phyloP scores from a whole-genome alignment of 2,797 vertebrate genomes.

The Prunella strophiata region DNA sequence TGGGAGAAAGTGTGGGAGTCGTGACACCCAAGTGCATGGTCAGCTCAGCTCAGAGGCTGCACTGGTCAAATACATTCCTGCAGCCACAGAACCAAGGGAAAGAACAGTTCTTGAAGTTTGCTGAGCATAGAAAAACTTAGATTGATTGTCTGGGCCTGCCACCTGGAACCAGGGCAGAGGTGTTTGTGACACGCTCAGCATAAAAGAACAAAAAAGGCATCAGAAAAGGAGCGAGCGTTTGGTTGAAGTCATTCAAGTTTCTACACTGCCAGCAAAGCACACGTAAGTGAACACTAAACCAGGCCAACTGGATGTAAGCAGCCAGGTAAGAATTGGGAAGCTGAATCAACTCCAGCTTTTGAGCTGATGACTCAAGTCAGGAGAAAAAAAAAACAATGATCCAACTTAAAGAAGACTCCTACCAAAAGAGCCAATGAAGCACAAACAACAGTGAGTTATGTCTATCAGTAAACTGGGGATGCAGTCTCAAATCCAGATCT shows the following conservation, averaged over 20 bases:
- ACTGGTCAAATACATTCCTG: not conserved
- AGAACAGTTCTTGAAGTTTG: not conserved
- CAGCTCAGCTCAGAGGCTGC: not conserved
- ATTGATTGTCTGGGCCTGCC: not conserved
- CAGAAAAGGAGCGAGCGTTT: not conserved
- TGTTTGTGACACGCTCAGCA: not conserved
- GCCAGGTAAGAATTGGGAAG: not conserved
- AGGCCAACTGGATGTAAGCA: not conserved
- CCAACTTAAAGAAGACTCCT: not conserved
- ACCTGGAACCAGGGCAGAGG: not conserved
- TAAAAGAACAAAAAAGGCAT: not conserved
- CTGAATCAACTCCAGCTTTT: not conserved
- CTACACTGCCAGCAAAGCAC: not conserved
- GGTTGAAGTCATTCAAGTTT: not conserved
- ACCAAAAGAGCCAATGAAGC: not conserved
- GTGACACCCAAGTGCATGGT: accelerated
- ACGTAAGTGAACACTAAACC: not conserved
- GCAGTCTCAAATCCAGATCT: not conserved
- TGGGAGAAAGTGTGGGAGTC: not conserved
- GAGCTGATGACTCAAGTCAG: not conserved
- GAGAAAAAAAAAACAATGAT: not conserved
- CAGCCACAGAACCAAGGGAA: not conserved
- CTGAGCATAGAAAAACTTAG: not conserved
- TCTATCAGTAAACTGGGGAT: not conserved
- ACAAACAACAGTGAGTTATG: not conserved